phyloP scores from a whole-genome alignment of 1,140 invertebrate species.

The Acromyrmex charruanus region DNA sequence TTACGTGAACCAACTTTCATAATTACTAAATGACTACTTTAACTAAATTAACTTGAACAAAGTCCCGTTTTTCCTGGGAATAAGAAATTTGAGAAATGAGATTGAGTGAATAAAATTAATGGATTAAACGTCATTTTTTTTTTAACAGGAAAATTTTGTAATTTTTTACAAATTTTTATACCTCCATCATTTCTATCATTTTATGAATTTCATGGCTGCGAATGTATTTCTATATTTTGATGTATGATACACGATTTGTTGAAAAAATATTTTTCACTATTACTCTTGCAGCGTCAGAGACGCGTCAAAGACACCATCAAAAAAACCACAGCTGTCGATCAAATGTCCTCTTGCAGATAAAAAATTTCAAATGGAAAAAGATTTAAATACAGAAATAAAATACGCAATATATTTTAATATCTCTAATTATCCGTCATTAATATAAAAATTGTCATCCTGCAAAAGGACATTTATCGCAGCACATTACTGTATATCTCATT shows the following conservation, averaged over 20 bases:
- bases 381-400: conserved; percentile 22
- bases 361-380: not conserved
- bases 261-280: conserved; percentile 28
- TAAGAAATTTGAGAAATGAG: conserved; percentile 8
- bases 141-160: not conserved
- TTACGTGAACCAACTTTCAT: conserved; percentile 16
- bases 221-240: conserved; percentile 5
- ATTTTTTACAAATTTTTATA: not conserved
- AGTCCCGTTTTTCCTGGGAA: not conserved
- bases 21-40: conserved; percentile 9
- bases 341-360: conserved; percentile 2
- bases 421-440: not conserved
- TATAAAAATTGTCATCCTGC: not conserved
- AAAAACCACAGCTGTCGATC: conserved; percentile 14
- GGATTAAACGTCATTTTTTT: not conserved
- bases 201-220: not conserved
- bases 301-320: conserved; percentile 20
- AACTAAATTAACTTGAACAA: not conserved
- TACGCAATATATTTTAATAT: not conserved
- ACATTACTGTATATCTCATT: not conserved
- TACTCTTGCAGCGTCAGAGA: conserved; percentile 7
- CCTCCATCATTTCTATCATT: not conserved
- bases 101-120: conserved; percentile 2
- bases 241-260: not conserved
- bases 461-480: not conserved